These are phyloP conservation scores for Neopipo cinnamomea DNA, from an alignment of 2,113 vertebrate species.

Conservation along the genomic window DNA sequence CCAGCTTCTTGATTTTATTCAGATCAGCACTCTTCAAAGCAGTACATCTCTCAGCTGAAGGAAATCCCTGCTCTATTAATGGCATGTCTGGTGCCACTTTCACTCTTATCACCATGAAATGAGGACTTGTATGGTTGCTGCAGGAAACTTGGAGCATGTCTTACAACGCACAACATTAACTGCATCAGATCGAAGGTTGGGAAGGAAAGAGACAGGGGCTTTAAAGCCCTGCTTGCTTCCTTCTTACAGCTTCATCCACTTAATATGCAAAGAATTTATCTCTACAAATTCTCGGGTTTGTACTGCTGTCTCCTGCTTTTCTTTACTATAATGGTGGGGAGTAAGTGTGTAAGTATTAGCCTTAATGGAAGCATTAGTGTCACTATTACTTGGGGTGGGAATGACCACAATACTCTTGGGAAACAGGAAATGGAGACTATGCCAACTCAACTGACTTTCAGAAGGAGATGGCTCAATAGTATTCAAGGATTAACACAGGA, in stretches of 20 bases:
- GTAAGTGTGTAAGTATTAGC: background rate
- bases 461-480: background rate
- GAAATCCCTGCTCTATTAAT: slow-evolving; percentile 32
- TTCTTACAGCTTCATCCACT: background rate
- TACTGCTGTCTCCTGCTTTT: background rate
- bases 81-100: background rate
- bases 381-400: background rate
- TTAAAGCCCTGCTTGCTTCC: background rate
- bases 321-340: background rate
- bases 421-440: background rate
- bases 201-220: background rate
- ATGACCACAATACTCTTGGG: background rate
- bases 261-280: background rate
- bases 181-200: background rate
- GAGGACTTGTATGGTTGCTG: background rate
- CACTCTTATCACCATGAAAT: background rate
- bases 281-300: background rate
- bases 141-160: background rate
- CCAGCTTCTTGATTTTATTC: slow-evolving; percentile 40
- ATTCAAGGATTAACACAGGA: slow-evolving; percentile 18
- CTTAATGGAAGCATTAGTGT: slow-evolving; percentile 29
- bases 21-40: slow-evolving; percentile 51
- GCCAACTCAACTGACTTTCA: background rate
- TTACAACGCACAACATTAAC: background rate
- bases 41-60: background rate